Evolutionary conservation across 2,888 invertebrate species (phyloP).

Genomic region (Lapara coniferarum): DNA sequence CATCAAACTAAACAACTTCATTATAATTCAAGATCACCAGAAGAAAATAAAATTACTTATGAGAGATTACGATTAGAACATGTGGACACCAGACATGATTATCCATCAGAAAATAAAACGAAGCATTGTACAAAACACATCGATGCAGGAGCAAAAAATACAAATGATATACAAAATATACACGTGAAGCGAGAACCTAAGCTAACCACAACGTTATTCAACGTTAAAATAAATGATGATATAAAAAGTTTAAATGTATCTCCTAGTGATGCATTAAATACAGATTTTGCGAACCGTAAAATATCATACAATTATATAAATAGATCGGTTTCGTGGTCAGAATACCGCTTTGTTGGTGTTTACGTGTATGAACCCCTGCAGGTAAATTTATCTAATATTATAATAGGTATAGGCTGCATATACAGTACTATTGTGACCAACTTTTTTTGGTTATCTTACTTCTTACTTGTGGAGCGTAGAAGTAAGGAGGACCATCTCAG

Average conservation of each 20-base stretch:
- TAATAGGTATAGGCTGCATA: too few species aligned
- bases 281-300: constrained; percentile 23
- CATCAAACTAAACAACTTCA: constrained; percentile 33
- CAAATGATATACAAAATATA: constrained; percentile 17
- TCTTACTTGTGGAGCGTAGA: too few species aligned
- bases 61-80: constrained; percentile 44
- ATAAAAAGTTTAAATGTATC: background rate
- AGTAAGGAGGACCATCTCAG: too few species aligned
- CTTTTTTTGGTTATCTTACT: too few species aligned
- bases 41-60: constrained; percentile 58
- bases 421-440: too few species aligned
- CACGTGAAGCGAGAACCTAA: constrained; percentile 26
- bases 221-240: background rate
- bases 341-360: constrained; percentile 66
- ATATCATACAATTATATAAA: constrained; percentile 31
- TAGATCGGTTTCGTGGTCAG: constrained; percentile 52
- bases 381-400: constrained; percentile 44
- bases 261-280: constrained; percentile 14
- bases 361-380: constrained; percentile 70
- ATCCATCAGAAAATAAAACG: constrained; percentile 41
- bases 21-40: constrained; percentile 73
- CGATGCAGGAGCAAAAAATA: constrained; percentile 32
- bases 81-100: constrained; percentile 42
- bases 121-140: constrained; percentile 57
- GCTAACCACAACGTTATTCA: background rate